Percentiles rank a stretch among this genome's conserved stretches.
These are phyloP conservation scores for Drosophila histrio DNA, from an alignment of 2,888 invertebrate species.

Conservation along the genomic window DNA sequence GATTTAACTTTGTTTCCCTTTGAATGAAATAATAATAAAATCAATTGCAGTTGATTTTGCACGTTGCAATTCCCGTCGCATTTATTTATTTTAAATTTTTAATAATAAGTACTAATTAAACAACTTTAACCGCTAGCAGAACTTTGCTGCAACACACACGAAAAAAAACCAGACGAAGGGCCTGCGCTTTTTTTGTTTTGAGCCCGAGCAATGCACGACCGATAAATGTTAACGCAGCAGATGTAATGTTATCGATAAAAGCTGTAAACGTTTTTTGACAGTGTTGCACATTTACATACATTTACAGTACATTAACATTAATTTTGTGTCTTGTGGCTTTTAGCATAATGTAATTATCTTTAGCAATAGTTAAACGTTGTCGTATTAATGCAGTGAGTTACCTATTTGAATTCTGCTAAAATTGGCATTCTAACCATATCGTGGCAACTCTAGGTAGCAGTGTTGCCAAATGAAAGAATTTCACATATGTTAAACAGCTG, in stretches of 20 bases:
- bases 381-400: too few relatives aligned
- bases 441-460: constrained; percentile 27
- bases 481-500: not conserved
- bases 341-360: too few relatives aligned
- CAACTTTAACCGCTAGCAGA: constrained; percentile 38
- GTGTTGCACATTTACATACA: too few relatives aligned
- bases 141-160: constrained; percentile 40
- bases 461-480: constrained; percentile 4
- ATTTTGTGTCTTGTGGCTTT: too few relatives aligned
- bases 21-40: not conserved
- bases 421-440: constrained; percentile 13
- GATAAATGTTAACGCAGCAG: constrained; percentile 29
- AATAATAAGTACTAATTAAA: constrained; percentile 11
- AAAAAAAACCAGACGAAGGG: constrained; percentile 28
- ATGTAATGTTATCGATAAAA: constrained; percentile 9
- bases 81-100: not conserved
- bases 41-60: not conserved
- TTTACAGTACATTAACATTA: too few relatives aligned
- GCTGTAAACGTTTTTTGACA: too few relatives aligned
- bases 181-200: constrained; percentile 42
- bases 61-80: not conserved
- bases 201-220: constrained; percentile 27
- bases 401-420: too few relatives aligned
- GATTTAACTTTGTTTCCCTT: not conserved
- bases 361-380: too few relatives aligned